Evolutionary conservation across 2,113 vertebrate genomes (phyloP), one percentile per base, ranked within the genome.

Genomic region (Periophthalmus modestus): DNA sequence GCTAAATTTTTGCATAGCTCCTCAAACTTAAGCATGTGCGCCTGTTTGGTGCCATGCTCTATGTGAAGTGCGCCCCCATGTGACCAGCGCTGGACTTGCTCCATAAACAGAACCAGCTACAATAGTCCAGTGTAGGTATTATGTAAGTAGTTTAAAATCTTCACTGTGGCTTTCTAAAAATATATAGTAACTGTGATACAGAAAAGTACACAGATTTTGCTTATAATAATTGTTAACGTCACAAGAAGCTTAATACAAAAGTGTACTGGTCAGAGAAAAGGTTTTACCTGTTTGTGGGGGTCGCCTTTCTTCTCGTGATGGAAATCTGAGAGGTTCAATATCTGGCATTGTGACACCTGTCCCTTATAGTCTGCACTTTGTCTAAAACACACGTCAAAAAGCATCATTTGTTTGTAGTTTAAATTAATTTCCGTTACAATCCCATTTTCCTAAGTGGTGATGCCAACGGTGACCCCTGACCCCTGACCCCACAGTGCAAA

Each of bases 251-350:
- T 52, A 52, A 52, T 19, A 7, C 18, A 52, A 55, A 55, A n/a
- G 0, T 6, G 52, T 10, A 10, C 21, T 2, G 52, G 1, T 21
- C 9, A 52, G 48, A 6, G 16, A 10, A 21, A 11, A n/a, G 6
- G 6, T 34, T 83, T 88, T 74, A 93, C 91, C 90, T 89, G 68
- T 84, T 63, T 86, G 80, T 69, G 33, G 50, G 0, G 75, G 48
- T 57, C 59, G 66, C 52, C 57, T 59, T 23, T 69, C 86, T 72
- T 92, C 90, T 50, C 75, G 86, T 19, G 89, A 90, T 19, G 89
- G 83, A 73, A 79, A 85, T 74, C 83, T 88, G 72, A 85, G 84
- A 12, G 91, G 84, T 73, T 93, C 83, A 18, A 88, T 66, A 52
- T 91, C 88, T 5, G 89, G 87, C 92, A 93, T 93, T 3, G 46